A percentile compares a stretch with the other conserved stretches of the same genome.
Conservation (phyloP, 2,888 invertebrate genomes). For the Lathronympha strigana region DNA sequence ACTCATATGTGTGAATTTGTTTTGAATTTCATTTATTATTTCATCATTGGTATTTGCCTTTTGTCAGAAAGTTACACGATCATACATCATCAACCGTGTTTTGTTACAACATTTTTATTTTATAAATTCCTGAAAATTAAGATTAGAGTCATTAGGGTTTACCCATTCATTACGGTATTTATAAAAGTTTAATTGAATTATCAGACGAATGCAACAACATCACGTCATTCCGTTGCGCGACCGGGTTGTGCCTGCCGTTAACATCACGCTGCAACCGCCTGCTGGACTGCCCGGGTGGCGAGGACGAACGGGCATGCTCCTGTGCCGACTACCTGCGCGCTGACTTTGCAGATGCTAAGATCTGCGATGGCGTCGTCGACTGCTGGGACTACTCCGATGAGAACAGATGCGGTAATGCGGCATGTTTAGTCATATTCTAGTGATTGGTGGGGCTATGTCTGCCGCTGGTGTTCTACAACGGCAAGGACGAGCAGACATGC, state of each 20-base stretch:
- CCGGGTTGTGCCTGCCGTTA: conserved; percentile 86
- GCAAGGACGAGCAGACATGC: too few species aligned
- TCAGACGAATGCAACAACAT: conserved; percentile 74
- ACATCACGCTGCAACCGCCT: conserved; percentile 89
- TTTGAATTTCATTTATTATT: too few species aligned
- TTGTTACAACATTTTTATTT: too few species aligned
- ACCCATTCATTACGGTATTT: neutral
- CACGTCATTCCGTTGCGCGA: conserved; percentile 84
- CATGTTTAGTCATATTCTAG: neutral
- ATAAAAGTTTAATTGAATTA: conserved; percentile 43
- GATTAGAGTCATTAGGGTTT: neutral
- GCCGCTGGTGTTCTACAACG: too few species aligned
- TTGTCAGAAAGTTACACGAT: too few species aligned
- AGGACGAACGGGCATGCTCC: conserved; percentile 89
- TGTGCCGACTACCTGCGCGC: conserved; percentile 90
- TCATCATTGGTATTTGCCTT: too few species aligned
- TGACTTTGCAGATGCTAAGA: conserved; percentile 88
- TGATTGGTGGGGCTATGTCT: too few species aligned
- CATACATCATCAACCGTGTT: too few species aligned
- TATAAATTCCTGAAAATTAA: too few species aligned
- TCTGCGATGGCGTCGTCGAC: conserved; percentile 91
- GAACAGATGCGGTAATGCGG: conserved; percentile 86
- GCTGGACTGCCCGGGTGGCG: conserved; percentile 87
- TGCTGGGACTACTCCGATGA: conserved; percentile 93
- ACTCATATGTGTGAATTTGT: too few species aligned